Percentiles rank a stretch among this genome's conserved stretches.
Conservation (phyloP, 1,140 invertebrate species). For the Tetraneura akinire region DNA sequence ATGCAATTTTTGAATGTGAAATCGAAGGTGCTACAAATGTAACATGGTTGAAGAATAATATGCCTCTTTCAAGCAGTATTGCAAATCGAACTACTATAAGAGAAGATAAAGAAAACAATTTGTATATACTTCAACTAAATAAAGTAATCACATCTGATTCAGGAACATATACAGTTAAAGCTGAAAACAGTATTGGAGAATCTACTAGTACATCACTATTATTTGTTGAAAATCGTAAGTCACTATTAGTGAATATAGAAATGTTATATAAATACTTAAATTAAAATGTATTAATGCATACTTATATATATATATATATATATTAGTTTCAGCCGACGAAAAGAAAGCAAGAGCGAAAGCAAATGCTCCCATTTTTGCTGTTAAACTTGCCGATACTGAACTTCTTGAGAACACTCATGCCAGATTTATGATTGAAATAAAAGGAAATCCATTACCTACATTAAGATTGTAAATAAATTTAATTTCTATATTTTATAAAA, state of each 20-base stretch:
- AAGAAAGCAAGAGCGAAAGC: conserved; percentile 69
- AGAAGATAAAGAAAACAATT: conserved; percentile 61
- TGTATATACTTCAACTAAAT: conserved; percentile 73
- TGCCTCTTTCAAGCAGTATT: conserved; percentile 73
- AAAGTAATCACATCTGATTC: conserved; percentile 80
- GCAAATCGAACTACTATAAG: conserved; percentile 73
- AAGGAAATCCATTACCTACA: conserved; percentile 80
- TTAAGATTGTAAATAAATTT: conserved; percentile 73
- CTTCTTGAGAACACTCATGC: conserved; percentile 83
- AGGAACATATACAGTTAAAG: conserved; percentile 88
- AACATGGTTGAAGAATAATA: conserved; percentile 89
- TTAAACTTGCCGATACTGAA: conserved; percentile 83
- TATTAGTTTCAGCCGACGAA: conserved; percentile 72
- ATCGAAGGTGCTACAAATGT: conserved; percentile 67
- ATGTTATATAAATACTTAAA: too few relatives aligned
- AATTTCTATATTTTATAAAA: neutral
- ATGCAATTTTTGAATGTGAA: conserved; percentile 79
- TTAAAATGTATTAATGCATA: neutral
- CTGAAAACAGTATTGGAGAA: conserved; percentile 77
- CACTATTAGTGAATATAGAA: neutral
- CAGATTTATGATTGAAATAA: conserved; percentile 86
- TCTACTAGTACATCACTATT: conserved; percentile 79
- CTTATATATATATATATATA: too few relatives aligned
- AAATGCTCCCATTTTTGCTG: conserved; percentile 77
- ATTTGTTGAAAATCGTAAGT: conserved; percentile 79